These are phyloP conservation scores for Sylvicola cinctus DNA, from an alignment of 2,888 invertebrate species.

Conservation along the genomic window DNA sequence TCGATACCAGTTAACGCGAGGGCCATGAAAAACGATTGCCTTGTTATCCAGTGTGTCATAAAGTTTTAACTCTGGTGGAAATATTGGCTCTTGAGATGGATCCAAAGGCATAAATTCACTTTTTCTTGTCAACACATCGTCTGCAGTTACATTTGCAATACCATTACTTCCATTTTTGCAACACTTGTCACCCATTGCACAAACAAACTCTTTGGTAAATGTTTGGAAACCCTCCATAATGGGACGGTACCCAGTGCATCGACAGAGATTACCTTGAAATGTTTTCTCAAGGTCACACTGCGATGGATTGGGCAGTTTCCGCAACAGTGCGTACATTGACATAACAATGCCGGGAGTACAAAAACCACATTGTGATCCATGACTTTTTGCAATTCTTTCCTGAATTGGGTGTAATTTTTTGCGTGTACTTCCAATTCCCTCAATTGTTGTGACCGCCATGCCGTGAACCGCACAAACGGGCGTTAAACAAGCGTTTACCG, in stretches of 20 bases:
- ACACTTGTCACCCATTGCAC: constrained; percentile 46
- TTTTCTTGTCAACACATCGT: constrained; percentile 32
- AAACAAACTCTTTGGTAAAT: constrained; percentile 47
- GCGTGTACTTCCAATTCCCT: constrained; percentile 73
- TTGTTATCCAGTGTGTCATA: constrained; percentile 33
- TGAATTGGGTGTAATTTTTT: constrained; percentile 68
- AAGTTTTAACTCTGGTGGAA: constrained; percentile 68
- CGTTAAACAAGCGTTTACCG: constrained; percentile 77
- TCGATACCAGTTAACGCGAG: constrained; percentile 52
- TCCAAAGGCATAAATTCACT: constrained; percentile 51
- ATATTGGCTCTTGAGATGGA: constrained; percentile 73
- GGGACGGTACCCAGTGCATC: constrained; percentile 88
- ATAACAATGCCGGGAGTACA: constrained; percentile 94
- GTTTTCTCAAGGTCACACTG: constrained; percentile 59
- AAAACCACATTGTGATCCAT: constrained; percentile 90
- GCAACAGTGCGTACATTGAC: constrained; percentile 82
- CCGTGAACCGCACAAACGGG: constrained; percentile 78
- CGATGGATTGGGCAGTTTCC: constrained; percentile 48
- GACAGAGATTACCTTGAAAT: constrained; percentile 68
- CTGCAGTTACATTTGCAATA: constrained; percentile 8
- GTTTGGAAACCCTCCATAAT: constrained; percentile 80
- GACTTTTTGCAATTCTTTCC: constrained; percentile 68
- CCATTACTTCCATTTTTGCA: constrained; percentile 26
- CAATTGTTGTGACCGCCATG: constrained; percentile 74
- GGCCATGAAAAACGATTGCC: constrained; percentile 37